Evolutionary conservation across 1,140 invertebrate species (phyloP), one percentile per base, ranked within the genome.

Genomic region (Dryas iulia): DNA sequence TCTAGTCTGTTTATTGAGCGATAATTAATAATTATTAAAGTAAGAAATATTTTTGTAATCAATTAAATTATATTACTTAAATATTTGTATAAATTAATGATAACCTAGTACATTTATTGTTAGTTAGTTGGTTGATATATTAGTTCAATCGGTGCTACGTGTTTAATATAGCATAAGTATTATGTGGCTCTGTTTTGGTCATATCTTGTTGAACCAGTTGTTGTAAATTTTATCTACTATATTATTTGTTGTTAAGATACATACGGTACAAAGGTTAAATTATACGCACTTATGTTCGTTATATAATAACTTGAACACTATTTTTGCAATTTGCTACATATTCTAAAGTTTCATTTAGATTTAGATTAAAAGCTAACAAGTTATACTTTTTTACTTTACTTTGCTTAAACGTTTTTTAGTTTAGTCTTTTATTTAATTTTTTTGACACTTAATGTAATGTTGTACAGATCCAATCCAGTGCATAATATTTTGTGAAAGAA

Each of bases 381-480:
- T 23, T 57, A 61, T 26, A 2, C 21, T 30, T 14, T n/a, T 28
- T 72, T 60, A 47, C 24, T 77, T 74, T 73, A 73, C 75, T 83
- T 84, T 74, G 54, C 80, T 72, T 76, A 7, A n/a, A 14, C 12
- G 31, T 39, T 47, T 85, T 83, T 87, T 83, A 82, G 75, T 86
- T 84, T 78, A 84, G 81, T 81, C 39, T 78, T 80, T 75, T 79
- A 77, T 81, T 76, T 63, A 74, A 72, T 80, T 70, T 76, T 6
- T 26, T 14, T 25, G 24, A 56, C 53, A 25, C 24, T 56, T 25
- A 6, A 25, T 47, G 8, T 47, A 47, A 8, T 47, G 39, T 47
- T 18, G 39, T 47, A 47, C 39, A 47, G 39, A 47, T 47, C 21
- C n/a, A 1, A 47, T 18, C 2, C n/a, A n/a, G n/a, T 47, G 6